Percentiles rank a stretch among this genome's conserved stretches.
Conservation (phyloP, 2,888 invertebrate genomes). For the Poecilus cupreus region DNA sequence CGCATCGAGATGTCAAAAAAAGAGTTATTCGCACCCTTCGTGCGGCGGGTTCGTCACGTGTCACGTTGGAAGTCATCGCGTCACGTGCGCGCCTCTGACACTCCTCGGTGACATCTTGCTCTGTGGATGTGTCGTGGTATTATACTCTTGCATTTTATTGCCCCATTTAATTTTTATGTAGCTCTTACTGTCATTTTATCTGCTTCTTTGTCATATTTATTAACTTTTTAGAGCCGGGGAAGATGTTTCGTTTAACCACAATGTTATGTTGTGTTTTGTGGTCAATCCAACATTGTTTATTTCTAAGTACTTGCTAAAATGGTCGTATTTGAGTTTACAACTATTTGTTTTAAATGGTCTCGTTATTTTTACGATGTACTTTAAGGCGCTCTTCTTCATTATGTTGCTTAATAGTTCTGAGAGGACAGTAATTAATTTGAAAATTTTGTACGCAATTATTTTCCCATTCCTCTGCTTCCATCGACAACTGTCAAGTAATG, state of each 20-base stretch:
- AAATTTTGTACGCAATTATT: too few relatives aligned
- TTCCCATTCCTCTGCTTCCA: too few relatives aligned
- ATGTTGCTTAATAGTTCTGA: too few relatives aligned
- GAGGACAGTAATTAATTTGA: too few relatives aligned
- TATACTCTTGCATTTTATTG: conserved; percentile 39
- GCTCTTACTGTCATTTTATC: conserved; percentile 48
- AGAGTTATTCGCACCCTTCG: not conserved
- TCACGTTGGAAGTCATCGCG: not conserved
- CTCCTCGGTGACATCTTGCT: conserved; percentile 27
- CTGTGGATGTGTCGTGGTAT: not conserved
- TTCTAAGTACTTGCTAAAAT: not conserved
- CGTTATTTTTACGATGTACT: not conserved
- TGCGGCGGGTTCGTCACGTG: not conserved
- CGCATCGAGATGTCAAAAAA: too few relatives aligned
- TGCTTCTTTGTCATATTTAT: conserved; percentile 37
- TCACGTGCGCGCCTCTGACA: conserved; percentile 6
- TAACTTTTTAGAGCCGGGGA: conserved; percentile 18
- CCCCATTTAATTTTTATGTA: conserved; percentile 41
- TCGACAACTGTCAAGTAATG: too few relatives aligned
- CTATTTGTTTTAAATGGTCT: not conserved
- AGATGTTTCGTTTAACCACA: conserved; percentile 7
- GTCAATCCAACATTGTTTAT: conserved; percentile 14
- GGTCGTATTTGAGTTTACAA: not conserved
- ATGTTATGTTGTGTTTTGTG: conserved; percentile 13
- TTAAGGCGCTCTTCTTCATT: not conserved